phyloP scores from a whole-genome alignment of 2,113 vertebrate genomes.

The Macquaria australasica region DNA sequence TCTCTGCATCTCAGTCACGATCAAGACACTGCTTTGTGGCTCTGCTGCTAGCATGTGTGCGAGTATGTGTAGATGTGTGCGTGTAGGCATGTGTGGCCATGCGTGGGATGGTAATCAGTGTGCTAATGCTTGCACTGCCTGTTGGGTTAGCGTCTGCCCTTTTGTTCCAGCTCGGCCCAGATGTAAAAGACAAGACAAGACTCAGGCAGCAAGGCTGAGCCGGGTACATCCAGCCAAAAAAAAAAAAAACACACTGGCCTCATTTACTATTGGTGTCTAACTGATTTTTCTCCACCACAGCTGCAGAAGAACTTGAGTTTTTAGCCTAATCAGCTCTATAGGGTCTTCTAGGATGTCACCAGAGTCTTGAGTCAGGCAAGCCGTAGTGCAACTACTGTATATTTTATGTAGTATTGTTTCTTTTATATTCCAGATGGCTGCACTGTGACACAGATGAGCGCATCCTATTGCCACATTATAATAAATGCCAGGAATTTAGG shows the following conservation, averaged over 20 bases:
- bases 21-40: constrained; percentile 23
- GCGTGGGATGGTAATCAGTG: constrained; percentile 29
- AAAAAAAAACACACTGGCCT: constrained; percentile 52
- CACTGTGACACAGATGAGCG: constrained; percentile 10
- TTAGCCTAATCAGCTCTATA: constrained; percentile 15
- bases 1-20: constrained; percentile 43
- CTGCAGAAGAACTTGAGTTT: constrained; percentile 19
- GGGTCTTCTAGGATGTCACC: constrained; percentile 3
- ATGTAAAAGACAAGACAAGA: constrained; percentile 41
- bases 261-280: constrained; percentile 28
- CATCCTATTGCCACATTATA: neutral
- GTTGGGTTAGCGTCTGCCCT: constrained; percentile 54
- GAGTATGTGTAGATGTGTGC: neutral
- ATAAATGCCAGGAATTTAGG: constrained; percentile 1
- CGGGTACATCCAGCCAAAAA: no score
- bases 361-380: neutral
- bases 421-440: constrained; percentile 6
- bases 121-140: constrained; percentile 38
- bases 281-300: constrained; percentile 13
- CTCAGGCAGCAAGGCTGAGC: constrained; percentile 26
- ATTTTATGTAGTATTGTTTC: neutral
- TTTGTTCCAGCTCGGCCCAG: constrained; percentile 57
- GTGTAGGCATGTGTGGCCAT: constrained; percentile 20
- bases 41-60: constrained; percentile 12
- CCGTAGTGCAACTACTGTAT: neutral